Evolutionary conservation across 2,797 vertebrate species (phyloP).

Genomic region (Artibeus lituratus): DNA sequence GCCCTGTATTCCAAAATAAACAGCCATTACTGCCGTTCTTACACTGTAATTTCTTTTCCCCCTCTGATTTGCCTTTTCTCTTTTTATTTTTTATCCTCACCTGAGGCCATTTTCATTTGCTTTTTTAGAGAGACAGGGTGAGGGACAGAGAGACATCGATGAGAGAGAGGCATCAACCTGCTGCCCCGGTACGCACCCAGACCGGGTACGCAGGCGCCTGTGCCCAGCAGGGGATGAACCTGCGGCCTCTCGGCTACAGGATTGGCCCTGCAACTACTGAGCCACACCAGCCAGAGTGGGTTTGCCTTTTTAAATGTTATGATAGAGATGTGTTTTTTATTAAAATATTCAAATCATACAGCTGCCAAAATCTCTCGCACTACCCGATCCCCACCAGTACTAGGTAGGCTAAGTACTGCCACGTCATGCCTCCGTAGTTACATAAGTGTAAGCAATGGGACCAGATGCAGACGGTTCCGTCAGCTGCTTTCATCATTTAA

Average conservation of each 20-base stretch:
- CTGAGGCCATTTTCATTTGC: background rate
- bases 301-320: background rate
- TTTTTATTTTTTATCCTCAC: background rate
- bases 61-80: background rate
- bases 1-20: background rate
- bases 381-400: background rate
- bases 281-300: background rate
- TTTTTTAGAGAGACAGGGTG: background rate
- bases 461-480: background rate
- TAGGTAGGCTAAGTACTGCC: background rate
- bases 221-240: background rate
- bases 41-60: background rate
- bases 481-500: background rate
- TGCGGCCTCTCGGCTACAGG: background rate
- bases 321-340: background rate
- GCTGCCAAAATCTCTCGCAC: background rate
- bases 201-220: background rate
- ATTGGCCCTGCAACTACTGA: background rate
- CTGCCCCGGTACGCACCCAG: too few relatives aligned
- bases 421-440: background rate
- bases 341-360: background rate
- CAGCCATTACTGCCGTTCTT: background rate
- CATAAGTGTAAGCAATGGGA: background rate
- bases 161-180: background rate
- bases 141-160: too few relatives aligned